Percentiles rank a stretch among this genome's conserved stretches.
Evolutionary conservation across 2,888 invertebrate species (phyloP).

Genomic region (Cosmia pyralina): DNA sequence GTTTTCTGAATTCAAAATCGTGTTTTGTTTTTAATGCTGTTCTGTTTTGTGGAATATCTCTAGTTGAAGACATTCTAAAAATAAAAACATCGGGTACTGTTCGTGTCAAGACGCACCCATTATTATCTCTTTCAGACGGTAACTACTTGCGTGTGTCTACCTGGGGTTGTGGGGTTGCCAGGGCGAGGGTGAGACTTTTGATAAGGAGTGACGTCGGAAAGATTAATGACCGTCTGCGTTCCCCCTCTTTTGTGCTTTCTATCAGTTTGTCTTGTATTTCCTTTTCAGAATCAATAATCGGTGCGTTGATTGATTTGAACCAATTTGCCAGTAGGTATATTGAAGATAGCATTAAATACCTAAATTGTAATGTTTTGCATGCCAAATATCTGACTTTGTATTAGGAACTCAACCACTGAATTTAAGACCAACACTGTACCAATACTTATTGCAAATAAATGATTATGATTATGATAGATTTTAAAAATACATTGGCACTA

Average conservation of each 20-base stretch:
- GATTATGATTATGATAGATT: too few species aligned
- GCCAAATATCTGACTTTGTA: too few species aligned
- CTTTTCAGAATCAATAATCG: conserved; percentile 39
- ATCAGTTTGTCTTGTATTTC: conserved; percentile 38
- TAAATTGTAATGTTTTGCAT: too few species aligned
- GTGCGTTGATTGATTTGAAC: conserved; percentile 28
- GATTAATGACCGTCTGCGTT: conserved; percentile 73
- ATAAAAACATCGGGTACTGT: conserved; percentile 12
- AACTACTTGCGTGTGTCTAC: conserved; percentile 59
- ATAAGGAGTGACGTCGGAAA: conserved; percentile 64
- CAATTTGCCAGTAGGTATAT: background rate
- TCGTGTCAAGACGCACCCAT: conserved; percentile 25
- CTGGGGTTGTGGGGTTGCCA: conserved; percentile 62
- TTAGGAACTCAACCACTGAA: too few species aligned
- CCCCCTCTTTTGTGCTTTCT: conserved; percentile 54
- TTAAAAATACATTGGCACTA: background rate
- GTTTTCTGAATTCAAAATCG: background rate
- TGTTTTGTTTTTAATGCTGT: background rate
- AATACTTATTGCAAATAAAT: too few species aligned
- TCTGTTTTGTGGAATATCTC: background rate
- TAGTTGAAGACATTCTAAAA: conserved; percentile 4
- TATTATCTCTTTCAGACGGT: conserved; percentile 47
- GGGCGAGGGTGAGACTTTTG: conserved; percentile 67
- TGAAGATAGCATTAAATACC: too few species aligned
- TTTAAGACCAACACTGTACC: too few species aligned